Percentiles rank a stretch among this genome's conserved stretches.
Conservation (phyloP, 2,888 invertebrate genomes). For the Drosophila barbarae region DNA sequence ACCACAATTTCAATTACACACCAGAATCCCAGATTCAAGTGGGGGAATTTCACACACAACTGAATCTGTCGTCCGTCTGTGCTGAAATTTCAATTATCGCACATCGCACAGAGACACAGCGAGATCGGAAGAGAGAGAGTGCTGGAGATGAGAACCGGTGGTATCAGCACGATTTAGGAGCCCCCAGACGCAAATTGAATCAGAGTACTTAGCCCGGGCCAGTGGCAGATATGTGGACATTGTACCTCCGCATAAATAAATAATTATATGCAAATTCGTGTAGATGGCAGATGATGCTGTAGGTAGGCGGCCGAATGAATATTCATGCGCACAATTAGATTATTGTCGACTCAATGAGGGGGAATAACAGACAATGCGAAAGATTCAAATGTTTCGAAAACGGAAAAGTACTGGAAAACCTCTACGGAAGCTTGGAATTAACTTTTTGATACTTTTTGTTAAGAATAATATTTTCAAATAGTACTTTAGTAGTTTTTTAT, state of each 20-base stretch:
- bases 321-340: constrained; percentile 58
- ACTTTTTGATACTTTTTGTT: neutral
- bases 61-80: constrained; percentile 10
- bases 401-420: constrained; percentile 10
- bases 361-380: constrained; percentile 11
- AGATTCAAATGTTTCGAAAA: constrained; percentile 3
- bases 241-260: constrained; percentile 29
- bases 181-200: constrained; percentile 58
- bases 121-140: constrained; percentile 5
- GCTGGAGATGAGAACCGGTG: constrained; percentile 3
- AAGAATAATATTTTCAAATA: neutral
- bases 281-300: constrained; percentile 12
- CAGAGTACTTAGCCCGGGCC: constrained; percentile 48
- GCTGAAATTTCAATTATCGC: constrained; percentile 68
- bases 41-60: constrained; percentile 49
- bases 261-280: constrained; percentile 23
- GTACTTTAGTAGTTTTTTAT: neutral
- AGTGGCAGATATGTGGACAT: constrained; percentile 33
- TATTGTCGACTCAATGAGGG: constrained; percentile 51
- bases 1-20: constrained; percentile 69
- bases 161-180: constrained; percentile 32
- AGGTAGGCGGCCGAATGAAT: constrained; percentile 43
- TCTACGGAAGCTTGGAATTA: neutral
- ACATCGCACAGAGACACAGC: constrained; percentile 36
- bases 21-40: constrained; percentile 51